Evolutionary conservation across 2,113 vertebrate genomes (phyloP), one percentile per base, ranked within the genome.

Genomic region (Lepus europaeus): DNA sequence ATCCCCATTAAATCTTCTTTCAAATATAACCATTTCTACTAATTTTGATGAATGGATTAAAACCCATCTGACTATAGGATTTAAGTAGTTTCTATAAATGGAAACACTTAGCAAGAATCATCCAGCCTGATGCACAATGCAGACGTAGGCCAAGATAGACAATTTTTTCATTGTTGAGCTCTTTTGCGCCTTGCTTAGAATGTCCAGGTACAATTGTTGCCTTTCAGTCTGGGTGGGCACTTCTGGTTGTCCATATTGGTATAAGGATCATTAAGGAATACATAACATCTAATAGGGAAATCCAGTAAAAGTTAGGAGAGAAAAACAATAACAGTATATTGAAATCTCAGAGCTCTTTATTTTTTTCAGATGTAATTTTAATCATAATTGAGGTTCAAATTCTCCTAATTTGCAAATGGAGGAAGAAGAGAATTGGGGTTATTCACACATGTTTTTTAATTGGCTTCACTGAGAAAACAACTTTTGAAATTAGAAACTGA

Each of bases 361-460:
- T 45, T 19, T 56, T 51, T 79, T 49, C 4, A 88, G 2, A 53
- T 76, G 36, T 33, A 83, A 68, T 85, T 91, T 72, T 61, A 45
- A 76, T 90, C 73, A 73, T 10, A 86, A 36, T 36, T 82, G 81
- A 93, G 5, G 78, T 94, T 68, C 19, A 87, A 85, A 90, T 82
- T 53, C 13, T 16, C 78, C 36, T 89, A 76, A 87, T 13, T 74
- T 76, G 17, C 90, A 51, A 25, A 39, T 49, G 29, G 22, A 61
- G n/a, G 3, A 22, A 33, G 9, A 31, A 31, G 10, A 56, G 14
- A 87, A 53, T 45, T 95, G 0, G 0, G 29, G 59, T 95, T 91
- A 33, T 22, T 23, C 13, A 14, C 13, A 59, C 4, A 23, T 59
- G 45, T 64, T 73, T 94, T 94, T 87, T 59, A 39, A 53, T 49